Evolutionary conservation across 2,888 invertebrate species (phyloP).

Genomic region (Eristalis arbustorum): DNA sequence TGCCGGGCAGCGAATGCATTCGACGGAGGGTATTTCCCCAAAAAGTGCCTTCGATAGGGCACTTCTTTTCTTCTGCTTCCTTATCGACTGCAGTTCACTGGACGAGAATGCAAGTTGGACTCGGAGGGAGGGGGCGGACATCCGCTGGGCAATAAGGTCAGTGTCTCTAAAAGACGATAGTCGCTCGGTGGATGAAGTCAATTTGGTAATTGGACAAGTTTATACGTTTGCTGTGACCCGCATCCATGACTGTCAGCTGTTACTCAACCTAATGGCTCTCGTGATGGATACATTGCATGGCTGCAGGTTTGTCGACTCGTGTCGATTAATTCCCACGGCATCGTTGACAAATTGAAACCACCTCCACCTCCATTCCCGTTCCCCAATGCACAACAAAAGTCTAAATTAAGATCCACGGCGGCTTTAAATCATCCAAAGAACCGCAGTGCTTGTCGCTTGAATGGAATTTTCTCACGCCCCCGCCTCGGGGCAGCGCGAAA

Average conservation of each 20-base stretch:
- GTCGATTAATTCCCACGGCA: not conserved
- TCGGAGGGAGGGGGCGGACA: not conserved
- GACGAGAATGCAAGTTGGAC: slow-evolving; percentile 21
- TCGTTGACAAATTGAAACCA: not conserved
- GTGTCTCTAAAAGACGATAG: not conserved
- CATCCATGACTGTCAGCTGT: not conserved
- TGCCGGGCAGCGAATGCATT: slow-evolving; percentile 21
- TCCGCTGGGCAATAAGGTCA: not conserved
- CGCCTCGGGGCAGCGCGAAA: not conserved
- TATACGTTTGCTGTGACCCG: slow-evolving; percentile 21
- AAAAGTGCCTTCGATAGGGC: slow-evolving; percentile 25
- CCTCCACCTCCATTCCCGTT: not conserved
- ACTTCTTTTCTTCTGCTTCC: slow-evolving; percentile 5
- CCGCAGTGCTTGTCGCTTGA: not conserved
- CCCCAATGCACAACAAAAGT: not conserved
- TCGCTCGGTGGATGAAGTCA: slow-evolving; percentile 19
- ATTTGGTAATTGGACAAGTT: slow-evolving; percentile 58
- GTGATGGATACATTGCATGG: not conserved
- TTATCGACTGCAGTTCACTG: not conserved
- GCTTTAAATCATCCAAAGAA: not conserved
- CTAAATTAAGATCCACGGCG: not conserved
- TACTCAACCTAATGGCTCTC: not conserved
- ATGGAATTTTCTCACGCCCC: not conserved
- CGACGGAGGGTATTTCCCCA: slow-evolving; percentile 30
- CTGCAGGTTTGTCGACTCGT: not conserved